These are phyloP conservation scores for Danaus chrysippus DNA, from an alignment of 2,888 invertebrate species.

Conservation along the genomic window DNA sequence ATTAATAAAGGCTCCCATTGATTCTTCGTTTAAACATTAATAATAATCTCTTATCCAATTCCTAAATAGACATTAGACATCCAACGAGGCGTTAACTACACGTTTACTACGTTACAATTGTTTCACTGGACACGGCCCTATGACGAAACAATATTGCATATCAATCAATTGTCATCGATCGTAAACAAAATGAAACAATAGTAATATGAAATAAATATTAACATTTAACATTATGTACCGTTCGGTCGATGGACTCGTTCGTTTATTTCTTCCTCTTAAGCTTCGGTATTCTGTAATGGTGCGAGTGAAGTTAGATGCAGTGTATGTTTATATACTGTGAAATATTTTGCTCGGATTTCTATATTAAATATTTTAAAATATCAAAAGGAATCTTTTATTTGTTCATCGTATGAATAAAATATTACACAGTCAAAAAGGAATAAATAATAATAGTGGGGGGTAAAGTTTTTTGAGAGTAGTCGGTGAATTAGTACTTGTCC, in stretches of 20 bases:
- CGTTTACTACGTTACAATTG: conserved; percentile 25
- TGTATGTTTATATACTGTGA: conserved; percentile 24
- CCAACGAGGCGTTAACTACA: conserved; percentile 26
- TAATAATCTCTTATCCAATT: conserved; percentile 21
- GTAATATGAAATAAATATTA: conserved; percentile 35
- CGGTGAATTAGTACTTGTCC: conserved; percentile 46
- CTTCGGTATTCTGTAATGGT: conserved; percentile 76
- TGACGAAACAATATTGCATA: conserved; percentile 4
- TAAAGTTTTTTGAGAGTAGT: conserved; percentile 8
- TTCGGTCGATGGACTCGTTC: conserved; percentile 65
- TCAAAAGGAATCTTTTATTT: background rate
- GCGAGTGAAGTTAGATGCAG: conserved; percentile 61
- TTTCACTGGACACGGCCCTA: conserved; percentile 26
- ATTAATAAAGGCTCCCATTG: conserved; percentile 14
- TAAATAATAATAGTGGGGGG: conserved; percentile 11
- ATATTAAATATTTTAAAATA: background rate
- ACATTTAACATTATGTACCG: conserved; percentile 41
- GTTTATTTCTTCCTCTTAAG: conserved; percentile 71
- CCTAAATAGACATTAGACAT: conserved; percentile 20
- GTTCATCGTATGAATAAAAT: conserved; percentile 5
- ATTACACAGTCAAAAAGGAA: conserved; percentile 22
- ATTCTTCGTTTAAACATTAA: conserved; percentile 18
- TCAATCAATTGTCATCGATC: background rate
- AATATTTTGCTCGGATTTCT: conserved; percentile 17
- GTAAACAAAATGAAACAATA: conserved; percentile 25